A percentile compares a stretch with the other conserved stretches of the same genome.
Evolutionary conservation across 2,888 invertebrate species (phyloP).

Genomic region (Pyrrhia umbra): DNA sequence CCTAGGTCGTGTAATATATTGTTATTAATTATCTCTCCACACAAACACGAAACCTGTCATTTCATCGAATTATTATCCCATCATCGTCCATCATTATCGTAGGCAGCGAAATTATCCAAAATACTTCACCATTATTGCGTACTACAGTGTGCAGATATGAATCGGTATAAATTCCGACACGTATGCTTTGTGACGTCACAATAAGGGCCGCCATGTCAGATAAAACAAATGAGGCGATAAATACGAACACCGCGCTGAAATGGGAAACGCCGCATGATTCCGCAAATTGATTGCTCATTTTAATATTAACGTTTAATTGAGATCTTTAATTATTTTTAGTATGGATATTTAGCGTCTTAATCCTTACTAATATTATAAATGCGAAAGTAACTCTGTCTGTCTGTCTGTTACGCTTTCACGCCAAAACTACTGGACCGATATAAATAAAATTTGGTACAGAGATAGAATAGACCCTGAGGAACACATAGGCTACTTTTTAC

Average conservation of each 20-base stretch:
- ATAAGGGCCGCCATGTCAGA: conserved; percentile 61
- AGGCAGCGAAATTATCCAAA: conserved; percentile 5
- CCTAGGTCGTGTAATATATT: neutral
- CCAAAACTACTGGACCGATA: no score
- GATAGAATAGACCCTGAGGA: no score
- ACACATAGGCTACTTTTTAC: no score
- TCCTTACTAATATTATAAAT: no score
- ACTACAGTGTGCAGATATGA: conserved; percentile 41
- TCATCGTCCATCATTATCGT: conserved; percentile 22
- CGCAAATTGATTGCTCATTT: conserved; percentile 65
- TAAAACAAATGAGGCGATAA: conserved; percentile 69
- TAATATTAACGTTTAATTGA: conserved; percentile 52
- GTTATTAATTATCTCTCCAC: conserved; percentile 4
- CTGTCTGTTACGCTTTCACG: no score
- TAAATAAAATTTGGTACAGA: no score
- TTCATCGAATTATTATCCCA: neutral
- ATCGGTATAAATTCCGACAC: conserved; percentile 54
- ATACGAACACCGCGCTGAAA: conserved; percentile 61
- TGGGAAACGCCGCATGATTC: conserved; percentile 63
- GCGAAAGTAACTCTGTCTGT: no score
- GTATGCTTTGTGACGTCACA: conserved; percentile 59
- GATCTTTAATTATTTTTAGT: conserved; percentile 9
- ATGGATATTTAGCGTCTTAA: neutral
- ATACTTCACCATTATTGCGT: conserved; percentile 17
- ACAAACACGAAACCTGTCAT: conserved; percentile 12